These are phyloP conservation scores for Cryptus viduatorius DNA, from an alignment of 2,888 invertebrate species.

Conservation along the genomic window DNA sequence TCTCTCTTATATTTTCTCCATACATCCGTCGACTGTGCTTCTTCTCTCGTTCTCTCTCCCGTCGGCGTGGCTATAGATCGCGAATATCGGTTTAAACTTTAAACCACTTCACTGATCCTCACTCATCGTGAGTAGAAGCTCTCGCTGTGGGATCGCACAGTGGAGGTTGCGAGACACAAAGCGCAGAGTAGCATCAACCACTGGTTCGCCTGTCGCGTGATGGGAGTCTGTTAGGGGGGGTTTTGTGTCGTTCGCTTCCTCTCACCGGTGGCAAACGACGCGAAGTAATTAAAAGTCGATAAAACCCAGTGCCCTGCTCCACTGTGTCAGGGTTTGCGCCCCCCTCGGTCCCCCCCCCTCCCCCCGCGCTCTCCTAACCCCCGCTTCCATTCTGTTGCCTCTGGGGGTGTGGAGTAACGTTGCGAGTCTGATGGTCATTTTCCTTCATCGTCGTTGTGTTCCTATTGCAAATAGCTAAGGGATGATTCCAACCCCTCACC, in stretches of 20 bases:
- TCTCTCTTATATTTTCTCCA: conserved; percentile 11
- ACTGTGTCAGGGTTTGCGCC: conserved; percentile 49
- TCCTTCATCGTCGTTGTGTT: conserved; percentile 8
- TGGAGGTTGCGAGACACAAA: conserved; percentile 50
- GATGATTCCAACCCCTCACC: neutral
- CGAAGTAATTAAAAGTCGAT: conserved; percentile 83
- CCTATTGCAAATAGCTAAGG: neutral
- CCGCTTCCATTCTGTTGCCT: neutral
- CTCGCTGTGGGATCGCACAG: neutral
- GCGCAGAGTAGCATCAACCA: conserved; percentile 22
- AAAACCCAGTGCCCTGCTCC: conserved; percentile 79
- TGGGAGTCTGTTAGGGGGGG: conserved; percentile 16
- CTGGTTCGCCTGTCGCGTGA: conserved; percentile 22
- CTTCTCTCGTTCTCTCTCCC: neutral
- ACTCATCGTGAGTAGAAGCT: neutral
- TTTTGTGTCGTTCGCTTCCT: conserved; percentile 24
- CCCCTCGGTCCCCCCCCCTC: too few species aligned
- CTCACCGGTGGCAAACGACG: conserved; percentile 75
- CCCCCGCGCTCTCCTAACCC: neutral
- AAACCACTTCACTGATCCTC: conserved; percentile 60
- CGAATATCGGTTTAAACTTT: conserved; percentile 56
- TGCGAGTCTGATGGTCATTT: neutral
- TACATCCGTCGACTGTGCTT: neutral
- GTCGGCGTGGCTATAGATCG: neutral
- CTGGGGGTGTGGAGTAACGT: conserved; percentile 1